These are phyloP conservation scores for Gambusia holbrooki DNA, from an alignment of 2,113 vertebrate species.

Conservation along the genomic window DNA sequence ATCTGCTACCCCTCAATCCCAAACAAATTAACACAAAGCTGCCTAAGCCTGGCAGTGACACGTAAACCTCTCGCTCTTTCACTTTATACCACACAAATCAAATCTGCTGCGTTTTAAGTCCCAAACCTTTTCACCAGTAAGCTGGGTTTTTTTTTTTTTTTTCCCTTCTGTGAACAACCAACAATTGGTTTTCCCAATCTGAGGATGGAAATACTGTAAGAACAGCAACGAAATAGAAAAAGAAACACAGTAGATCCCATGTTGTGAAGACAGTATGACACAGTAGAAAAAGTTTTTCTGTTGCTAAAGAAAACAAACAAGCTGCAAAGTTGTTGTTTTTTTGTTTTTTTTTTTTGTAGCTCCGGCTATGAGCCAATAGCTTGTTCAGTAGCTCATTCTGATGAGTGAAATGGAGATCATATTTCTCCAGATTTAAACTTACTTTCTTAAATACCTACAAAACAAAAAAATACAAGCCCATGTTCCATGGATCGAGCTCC, in stretches of 20 bases:
- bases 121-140: no score
- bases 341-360: no score
- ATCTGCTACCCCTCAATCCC: conserved; percentile 1
- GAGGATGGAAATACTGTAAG: neutral
- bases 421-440: no score
- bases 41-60: neutral
- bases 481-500: no score
- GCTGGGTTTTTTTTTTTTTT: no score
- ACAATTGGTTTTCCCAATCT: neutral
- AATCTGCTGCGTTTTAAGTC: neutral
- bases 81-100: neutral
- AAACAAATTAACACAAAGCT: conserved; percentile 9
- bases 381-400: no score
- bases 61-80: neutral
- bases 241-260: neutral
- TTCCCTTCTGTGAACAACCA: neutral
- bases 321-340: no score
- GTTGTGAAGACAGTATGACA: neutral
- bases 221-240: neutral
- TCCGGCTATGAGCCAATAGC: no score
- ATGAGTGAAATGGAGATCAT: no score
- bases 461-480: no score
- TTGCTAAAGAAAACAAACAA: no score
- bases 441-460: no score
- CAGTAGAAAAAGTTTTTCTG: neutral